These are phyloP conservation scores for Catharus ustulatus DNA, from an alignment of 2,797 vertebrate species.

Conservation along the genomic window DNA sequence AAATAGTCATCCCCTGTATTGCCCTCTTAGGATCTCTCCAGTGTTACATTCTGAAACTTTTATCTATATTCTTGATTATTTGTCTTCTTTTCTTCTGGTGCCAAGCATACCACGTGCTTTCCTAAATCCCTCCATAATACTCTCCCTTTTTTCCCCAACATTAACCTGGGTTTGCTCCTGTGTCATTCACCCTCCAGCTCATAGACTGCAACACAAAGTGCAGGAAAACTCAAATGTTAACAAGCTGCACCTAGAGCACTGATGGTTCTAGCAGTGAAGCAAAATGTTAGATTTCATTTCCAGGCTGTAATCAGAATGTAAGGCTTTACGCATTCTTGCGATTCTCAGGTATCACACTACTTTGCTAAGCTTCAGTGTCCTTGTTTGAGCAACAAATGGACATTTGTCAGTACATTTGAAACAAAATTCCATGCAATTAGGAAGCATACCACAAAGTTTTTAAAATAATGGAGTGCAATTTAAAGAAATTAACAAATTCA, in stretches of 20 bases:
- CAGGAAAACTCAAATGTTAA: neutral
- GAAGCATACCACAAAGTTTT: neutral
- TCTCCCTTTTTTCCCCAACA: neutral
- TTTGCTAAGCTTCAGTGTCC: neutral
- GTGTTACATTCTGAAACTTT: neutral
- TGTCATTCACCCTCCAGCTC: neutral
- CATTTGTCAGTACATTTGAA: neutral
- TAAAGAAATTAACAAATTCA: neutral
- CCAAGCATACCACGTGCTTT: neutral
- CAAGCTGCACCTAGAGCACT: neutral
- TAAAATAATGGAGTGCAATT: neutral
- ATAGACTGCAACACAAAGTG: neutral
- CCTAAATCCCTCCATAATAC: neutral
- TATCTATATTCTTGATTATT: neutral
- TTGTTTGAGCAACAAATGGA: neutral
- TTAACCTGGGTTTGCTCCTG: neutral
- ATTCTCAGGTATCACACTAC: neutral
- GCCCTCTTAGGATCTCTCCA: neutral
- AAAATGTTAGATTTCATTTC: neutral
- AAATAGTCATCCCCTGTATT: neutral
- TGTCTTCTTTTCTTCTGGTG: neutral
- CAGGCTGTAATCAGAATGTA: neutral
- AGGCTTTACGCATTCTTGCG: neutral
- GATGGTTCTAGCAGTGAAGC: neutral
- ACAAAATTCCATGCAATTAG: neutral